Conservation (phyloP, 2,888 invertebrate genomes). For the Macrophya alboannulata region DNA sequence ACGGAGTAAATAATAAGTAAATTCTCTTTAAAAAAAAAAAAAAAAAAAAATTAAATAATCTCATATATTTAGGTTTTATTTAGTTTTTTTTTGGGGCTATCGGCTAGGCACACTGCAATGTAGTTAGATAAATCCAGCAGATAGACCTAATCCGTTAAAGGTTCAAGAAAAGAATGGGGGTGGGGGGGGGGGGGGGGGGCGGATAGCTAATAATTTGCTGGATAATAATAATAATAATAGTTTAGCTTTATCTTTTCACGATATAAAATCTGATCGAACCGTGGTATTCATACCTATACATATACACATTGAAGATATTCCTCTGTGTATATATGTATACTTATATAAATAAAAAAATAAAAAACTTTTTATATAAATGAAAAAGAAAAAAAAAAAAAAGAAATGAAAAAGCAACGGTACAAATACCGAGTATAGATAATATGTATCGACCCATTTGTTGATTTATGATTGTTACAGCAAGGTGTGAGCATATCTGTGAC, state of each 20-base stretch:
- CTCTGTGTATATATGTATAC: too few relatives aligned
- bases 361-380: too few relatives aligned
- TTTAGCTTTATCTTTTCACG: conserved; percentile 18
- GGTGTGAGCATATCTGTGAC: not conserved
- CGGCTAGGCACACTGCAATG: not conserved
- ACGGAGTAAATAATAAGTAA: not conserved
- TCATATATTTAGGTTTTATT: not conserved
- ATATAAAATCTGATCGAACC: conserved; percentile 25
- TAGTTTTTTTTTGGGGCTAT: not conserved
- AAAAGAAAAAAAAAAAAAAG: not conserved
- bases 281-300: not conserved
- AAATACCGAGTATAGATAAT: not conserved
- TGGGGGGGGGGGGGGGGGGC: too few relatives aligned
- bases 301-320: not conserved
- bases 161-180: not conserved
- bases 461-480: not conserved
- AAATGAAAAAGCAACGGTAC: not conserved
- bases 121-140: not conserved
- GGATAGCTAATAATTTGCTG: not conserved
- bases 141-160: not conserved
- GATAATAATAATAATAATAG: conserved; percentile 27
- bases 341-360: too few relatives aligned
- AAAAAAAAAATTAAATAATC: not conserved
- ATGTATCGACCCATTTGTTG: not conserved
- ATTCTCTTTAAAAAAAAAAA: not conserved